Evolutionary conservation across 2,888 invertebrate genomes (phyloP), one percentile per base, ranked within the genome.

Genomic region (Liposcelis brunnea): DNA sequence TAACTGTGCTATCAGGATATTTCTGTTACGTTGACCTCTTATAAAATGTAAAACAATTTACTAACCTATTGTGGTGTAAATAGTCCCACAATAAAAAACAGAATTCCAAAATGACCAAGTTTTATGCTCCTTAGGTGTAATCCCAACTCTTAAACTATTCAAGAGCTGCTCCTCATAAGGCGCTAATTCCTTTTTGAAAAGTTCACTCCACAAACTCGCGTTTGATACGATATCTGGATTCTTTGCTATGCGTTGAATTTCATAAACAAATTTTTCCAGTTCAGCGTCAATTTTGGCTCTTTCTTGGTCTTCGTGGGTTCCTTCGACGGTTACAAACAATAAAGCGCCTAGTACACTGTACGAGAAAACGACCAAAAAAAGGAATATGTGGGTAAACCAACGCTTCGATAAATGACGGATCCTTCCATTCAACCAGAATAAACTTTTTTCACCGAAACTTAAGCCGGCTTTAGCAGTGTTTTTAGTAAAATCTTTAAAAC

Each of bases 331-430:
- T 55, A 75, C 70, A 61, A 93, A 90, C 31, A 87, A 64, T 40
- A 76, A 64, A 1, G 87, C 91, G 21, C 93, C 93, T 26, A 81
- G 74, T 48, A 82, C 66, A 55, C 82, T 86, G 61, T 89, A 93
- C 45, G 77, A 61, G 45, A 78, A 65, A 49, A 91, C 72, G 53
- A 89, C 75, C 53, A 83, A 59, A 54, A 82, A 73, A 55, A 91
- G 70, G 61, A 87, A 87, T 49, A 86, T 75, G 63, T 90, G 89
- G 33, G 89, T 89, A 59, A 90, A 87, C 87, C 89, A 89, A 57
- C 74, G 75, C 56, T 74, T 77, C 2, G 86, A 87, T 67, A 77
- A 75, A 46, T 74, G 66, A 56, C 80, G 75, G 50, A 86, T 68
- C 66, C 80, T 84, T 51, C 78, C 77, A 59, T 84, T 84, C 49